Percentiles rank a stretch among this genome's conserved stretches.
phyloP scores from a whole-genome alignment of 2,888 invertebrate genomes.

The Eustalomyia histrio region DNA sequence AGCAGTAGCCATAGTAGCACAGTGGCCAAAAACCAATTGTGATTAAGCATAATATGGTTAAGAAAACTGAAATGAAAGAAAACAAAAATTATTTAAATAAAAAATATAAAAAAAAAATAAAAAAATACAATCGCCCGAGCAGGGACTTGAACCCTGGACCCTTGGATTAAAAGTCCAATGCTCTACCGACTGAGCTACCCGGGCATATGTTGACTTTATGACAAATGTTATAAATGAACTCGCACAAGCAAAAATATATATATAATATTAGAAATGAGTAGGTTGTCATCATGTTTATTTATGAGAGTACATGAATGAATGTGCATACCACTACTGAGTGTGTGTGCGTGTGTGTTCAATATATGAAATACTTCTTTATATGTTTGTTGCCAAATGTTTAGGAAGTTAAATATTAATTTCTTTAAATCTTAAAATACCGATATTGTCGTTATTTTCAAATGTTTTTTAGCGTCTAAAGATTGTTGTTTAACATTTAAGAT shows the following conservation, averaged over 20 bases:
- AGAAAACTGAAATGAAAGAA: slow-evolving; percentile 48
- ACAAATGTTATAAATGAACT: slow-evolving; percentile 16
- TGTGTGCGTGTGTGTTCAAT: background rate
- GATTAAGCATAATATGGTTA: slow-evolving; percentile 52
- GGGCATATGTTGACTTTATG: slow-evolving; percentile 68
- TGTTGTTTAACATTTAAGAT: slow-evolving; percentile 39
- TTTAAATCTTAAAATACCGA: slow-evolving; percentile 10
- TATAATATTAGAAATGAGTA: background rate
- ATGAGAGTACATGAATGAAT: background rate
- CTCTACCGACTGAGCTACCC: slow-evolving; percentile 80
- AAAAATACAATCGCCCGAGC: slow-evolving; percentile 76
- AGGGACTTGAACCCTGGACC: slow-evolving; percentile 80
- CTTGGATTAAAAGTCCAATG: slow-evolving; percentile 80
- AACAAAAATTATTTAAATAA: slow-evolving; percentile 8
- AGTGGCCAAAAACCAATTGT: slow-evolving; percentile 62
- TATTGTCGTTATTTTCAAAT: slow-evolving; percentile 8
- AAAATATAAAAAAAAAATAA: slow-evolving; percentile 46
- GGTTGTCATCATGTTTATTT: background rate
- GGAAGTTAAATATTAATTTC: slow-evolving; percentile 1
- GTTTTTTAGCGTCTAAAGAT: background rate
- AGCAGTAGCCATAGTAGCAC: slow-evolving; percentile 62
- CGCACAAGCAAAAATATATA: background rate
- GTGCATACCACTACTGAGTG: background rate
- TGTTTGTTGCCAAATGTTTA: background rate
- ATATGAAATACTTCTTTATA: too few species aligned